A percentile compares a stretch with the other conserved stretches of the same genome.
These are phyloP conservation scores for Chionodraco myersi DNA, from an alignment of 2,113 vertebrate genomes.

Conservation along the genomic window DNA sequence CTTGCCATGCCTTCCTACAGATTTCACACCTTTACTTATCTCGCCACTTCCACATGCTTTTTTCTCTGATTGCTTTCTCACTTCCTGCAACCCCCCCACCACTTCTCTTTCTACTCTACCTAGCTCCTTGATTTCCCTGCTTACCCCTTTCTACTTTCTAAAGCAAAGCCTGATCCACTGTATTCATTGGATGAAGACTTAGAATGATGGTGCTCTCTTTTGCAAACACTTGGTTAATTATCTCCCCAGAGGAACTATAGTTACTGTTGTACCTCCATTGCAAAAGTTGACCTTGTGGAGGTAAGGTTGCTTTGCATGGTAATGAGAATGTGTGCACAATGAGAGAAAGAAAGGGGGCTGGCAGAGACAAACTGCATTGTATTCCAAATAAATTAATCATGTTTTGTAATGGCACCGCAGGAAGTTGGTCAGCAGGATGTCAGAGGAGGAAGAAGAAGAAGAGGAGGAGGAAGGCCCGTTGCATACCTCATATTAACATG, in stretches of 20 bases:
- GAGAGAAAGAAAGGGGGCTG: not conserved
- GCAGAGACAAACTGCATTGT: constrained; percentile 38
- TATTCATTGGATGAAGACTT: constrained; percentile 64
- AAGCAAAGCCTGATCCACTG: constrained; percentile 35
- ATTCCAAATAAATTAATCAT: constrained; percentile 68
- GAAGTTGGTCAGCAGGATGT: constrained; percentile 84
- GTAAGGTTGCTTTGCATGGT: constrained; percentile 63
- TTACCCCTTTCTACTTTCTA: constrained; percentile 15
- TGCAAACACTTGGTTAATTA: constrained; percentile 63
- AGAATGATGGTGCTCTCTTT: constrained; percentile 51
- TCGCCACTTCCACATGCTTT: constrained; percentile 31
- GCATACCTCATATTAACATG: too few species aligned
- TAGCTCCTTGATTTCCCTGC: constrained; percentile 26
- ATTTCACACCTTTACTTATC: constrained; percentile 61
- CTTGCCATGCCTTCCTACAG: constrained; percentile 16
- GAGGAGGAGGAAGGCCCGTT: not conserved
- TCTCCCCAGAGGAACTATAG: constrained; percentile 50
- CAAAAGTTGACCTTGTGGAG: constrained; percentile 70
- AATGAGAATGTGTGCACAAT: constrained; percentile 54
- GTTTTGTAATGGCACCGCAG: constrained; percentile 79
- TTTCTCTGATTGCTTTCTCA: constrained; percentile 49
- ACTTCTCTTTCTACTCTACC: constrained; percentile 10
- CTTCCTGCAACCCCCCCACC: not conserved
- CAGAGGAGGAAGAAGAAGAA: not conserved
- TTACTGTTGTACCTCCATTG: constrained; percentile 44